Conservation (phyloP, 2,888 invertebrate species). For the Cenopis cana region DNA sequence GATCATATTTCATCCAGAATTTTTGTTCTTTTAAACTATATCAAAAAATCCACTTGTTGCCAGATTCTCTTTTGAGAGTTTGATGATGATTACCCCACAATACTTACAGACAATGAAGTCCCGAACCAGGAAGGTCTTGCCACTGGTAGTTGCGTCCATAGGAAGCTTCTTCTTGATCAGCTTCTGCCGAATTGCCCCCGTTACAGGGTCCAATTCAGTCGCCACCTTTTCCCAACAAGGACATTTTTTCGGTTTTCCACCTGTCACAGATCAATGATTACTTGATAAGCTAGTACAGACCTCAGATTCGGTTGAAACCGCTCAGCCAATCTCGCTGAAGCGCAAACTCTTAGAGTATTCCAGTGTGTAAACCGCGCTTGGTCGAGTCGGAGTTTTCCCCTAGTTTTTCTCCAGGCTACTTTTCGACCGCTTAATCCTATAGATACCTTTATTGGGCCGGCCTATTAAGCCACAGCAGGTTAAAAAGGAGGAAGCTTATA, state of each 20-base stretch:
- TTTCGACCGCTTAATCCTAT: no score
- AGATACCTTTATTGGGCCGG: no score
- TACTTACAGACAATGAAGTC: constrained; percentile 86
- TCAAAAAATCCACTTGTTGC: not conserved
- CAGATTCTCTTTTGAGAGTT: not conserved
- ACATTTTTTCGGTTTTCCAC: constrained; percentile 61
- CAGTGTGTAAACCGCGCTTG: no score
- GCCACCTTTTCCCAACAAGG: constrained; percentile 72
- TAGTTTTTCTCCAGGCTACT: no score
- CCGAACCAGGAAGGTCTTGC: constrained; percentile 78
- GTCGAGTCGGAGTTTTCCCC: no score
- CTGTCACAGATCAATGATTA: constrained; percentile 51
- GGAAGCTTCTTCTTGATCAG: constrained; percentile 71
- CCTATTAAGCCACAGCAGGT: no score
- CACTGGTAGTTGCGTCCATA: constrained; percentile 77
- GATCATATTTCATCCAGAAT: not conserved
- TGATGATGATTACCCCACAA: not conserved
- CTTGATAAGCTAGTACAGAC: no score
- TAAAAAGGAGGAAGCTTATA: no score
- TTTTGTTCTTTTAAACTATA: not conserved
- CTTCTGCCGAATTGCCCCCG: constrained; percentile 62
- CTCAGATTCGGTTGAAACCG: no score
- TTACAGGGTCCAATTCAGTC: constrained; percentile 58
- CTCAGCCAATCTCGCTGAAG: no score
- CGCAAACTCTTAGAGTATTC: no score